Evolutionary conservation across 2,113 vertebrate genomes (phyloP), one percentile per base, ranked within the genome.

Genomic region (Cryptotis parvus): DNA sequence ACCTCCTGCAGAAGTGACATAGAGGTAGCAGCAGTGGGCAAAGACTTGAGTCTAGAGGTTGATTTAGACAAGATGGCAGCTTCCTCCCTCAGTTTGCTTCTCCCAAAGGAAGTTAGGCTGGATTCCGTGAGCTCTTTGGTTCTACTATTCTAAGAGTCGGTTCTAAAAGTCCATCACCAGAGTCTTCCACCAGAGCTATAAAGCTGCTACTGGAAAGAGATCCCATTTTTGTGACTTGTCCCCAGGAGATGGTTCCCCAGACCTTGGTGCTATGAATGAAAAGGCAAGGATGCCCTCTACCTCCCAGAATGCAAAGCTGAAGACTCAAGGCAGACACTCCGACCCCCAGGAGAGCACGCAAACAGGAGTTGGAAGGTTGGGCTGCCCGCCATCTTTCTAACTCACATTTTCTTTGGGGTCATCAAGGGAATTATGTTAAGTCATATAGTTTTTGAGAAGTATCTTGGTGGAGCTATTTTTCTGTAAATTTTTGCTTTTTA

Each of bases 401-500:
- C 58, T 73, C 73, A 22, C 0, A 0, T 66, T 75, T 61, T 35
- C 1, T 91, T 80, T 65, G n/a, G 75, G 86, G 84, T 88, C 92
- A 77, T 55, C 55, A 86, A 75, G 95, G 76, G 79, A 89, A 83
- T 82, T 85, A 66, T 86, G 70, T 92, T 84, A 65, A 74, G 66
- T 49, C 49, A 27, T n/a, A 6, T 69, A 0, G 5, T 90, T 89
- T 85, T 58, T 52, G 37, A 65, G 91, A 94, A 93, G n/a, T 84
- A 22, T 52, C 69, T 81, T 92, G 79, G 87, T 79, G 78, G 14
- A 90, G 63, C 84, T 86, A 65, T 75, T 63, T 88, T 77, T 68
- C 87, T 94, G 87, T 94, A 90, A 80, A 88, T 77, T 29, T 80
- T 87, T 92, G 89, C n/a, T n/a, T n/a, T 94, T 85, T 78, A 63